Evolutionary conservation across 2,797 vertebrate genomes (phyloP).

Genomic region (Poeciliopsis turneri): DNA sequence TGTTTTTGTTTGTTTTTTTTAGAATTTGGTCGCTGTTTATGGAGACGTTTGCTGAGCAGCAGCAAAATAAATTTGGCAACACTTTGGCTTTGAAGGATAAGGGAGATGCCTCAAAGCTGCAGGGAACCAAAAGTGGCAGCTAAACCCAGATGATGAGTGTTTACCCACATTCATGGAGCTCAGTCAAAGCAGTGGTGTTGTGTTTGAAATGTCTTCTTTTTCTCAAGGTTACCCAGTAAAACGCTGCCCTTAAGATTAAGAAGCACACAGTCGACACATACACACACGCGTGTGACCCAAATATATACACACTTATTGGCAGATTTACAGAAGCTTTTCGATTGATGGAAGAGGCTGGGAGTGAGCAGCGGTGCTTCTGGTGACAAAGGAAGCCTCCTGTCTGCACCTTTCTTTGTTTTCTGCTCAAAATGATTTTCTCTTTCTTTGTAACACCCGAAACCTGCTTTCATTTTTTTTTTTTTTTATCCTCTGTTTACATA

Average conservation of each 20-base stretch:
- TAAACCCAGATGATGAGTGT: constrained; percentile 1
- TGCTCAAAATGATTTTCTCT: background rate
- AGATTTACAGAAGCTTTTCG: constrained; percentile 21
- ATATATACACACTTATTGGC: constrained; percentile 17
- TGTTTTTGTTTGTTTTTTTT: background rate
- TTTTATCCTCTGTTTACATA: constrained; percentile 33
- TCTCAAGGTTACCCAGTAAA: constrained; percentile 70
- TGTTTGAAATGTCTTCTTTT: constrained; percentile 46
- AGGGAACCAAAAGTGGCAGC: background rate
- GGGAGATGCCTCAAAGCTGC: background rate
- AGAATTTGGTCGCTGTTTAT: background rate
- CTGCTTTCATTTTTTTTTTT: background rate
- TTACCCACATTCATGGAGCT: constrained; percentile 2
- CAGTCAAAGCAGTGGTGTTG: constrained; percentile 19
- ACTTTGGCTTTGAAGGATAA: background rate
- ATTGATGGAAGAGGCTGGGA: constrained; percentile 51
- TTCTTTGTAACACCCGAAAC: background rate
- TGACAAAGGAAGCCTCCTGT: constrained; percentile 53
- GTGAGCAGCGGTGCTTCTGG: constrained; percentile 34
- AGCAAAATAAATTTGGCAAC: background rate
- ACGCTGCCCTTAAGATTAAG: constrained; percentile 68
- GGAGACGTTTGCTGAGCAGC: background rate
- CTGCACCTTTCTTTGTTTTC: constrained; percentile 18
- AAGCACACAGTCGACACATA: constrained; percentile 43
- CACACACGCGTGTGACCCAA: background rate